Evolutionary conservation across 1,140 invertebrate genomes (phyloP).

Genomic region (Stegodyphus dumicola): DNA sequence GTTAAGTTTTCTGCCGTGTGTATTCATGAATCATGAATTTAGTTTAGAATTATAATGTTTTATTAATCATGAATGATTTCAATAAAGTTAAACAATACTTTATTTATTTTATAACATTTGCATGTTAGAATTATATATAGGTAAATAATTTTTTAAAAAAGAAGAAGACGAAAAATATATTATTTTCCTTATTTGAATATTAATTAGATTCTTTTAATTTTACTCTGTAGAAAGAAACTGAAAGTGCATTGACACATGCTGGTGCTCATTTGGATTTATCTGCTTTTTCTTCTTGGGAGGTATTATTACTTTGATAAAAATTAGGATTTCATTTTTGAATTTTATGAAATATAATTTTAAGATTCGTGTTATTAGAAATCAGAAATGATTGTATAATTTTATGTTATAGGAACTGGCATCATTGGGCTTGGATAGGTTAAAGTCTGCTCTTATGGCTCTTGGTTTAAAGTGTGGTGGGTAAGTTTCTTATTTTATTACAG

Average conservation of each 20-base stretch:
- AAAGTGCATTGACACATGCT: slow-evolving; percentile 89
- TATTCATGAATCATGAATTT: too few species aligned
- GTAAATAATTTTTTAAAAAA: neutral
- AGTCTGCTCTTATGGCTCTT: slow-evolving; percentile 96
- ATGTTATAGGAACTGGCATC: slow-evolving; percentile 83
- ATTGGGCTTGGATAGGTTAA: slow-evolving; percentile 94
- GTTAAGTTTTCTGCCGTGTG: too few species aligned
- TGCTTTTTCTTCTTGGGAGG: slow-evolving; percentile 93
- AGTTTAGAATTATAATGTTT: too few species aligned
- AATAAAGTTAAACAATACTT: too few species aligned
- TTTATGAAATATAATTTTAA: neutral
- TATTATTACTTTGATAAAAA: slow-evolving; percentile 1
- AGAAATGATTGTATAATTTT: neutral
- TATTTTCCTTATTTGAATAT: neutral
- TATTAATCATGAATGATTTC: too few species aligned
- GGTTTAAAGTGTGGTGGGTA: slow-evolving; percentile 97
- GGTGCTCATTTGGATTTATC: slow-evolving; percentile 97
- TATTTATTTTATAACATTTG: too few species aligned
- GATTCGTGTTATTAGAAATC: neutral
- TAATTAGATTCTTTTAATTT: neutral
- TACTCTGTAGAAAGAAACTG: slow-evolving; percentile 85
- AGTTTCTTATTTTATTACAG: slow-evolving; percentile 48
- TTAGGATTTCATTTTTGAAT: neutral
- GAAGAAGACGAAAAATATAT: neutral
- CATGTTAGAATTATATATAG: too few species aligned